A percentile compares a stretch with the other conserved stretches of the same genome.
Evolutionary conservation across 2,113 vertebrate genomes (phyloP).

Genomic region (Nesospiza acunhae): DNA sequence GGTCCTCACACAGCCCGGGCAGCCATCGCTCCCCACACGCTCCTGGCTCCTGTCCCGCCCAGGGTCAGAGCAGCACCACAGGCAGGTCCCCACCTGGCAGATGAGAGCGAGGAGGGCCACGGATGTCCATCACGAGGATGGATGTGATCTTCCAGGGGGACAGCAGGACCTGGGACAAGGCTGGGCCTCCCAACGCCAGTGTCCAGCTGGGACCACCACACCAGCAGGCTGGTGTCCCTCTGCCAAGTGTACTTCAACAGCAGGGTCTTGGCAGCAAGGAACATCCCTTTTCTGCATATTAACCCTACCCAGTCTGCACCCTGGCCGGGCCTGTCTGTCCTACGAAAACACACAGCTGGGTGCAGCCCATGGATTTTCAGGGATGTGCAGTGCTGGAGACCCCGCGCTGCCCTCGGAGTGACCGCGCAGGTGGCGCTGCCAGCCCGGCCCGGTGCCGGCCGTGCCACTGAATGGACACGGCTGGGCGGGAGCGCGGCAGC

Average conservation of each 20-base stretch:
- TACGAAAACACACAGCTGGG: not conserved
- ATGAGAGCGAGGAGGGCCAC: not conserved
- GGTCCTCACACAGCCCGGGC: accelerated
- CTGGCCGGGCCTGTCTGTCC: not conserved
- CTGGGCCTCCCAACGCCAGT: accelerated
- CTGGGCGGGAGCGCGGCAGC: accelerated
- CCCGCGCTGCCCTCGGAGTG: accelerated
- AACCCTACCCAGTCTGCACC: not conserved
- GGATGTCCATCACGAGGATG: accelerated
- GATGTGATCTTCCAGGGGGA: not conserved
- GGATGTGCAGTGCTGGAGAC: accelerated
- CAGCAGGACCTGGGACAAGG: not conserved
- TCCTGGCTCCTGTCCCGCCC: not conserved
- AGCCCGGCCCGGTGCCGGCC: not conserved
- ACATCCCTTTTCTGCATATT: accelerated
- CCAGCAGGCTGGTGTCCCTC: not conserved
- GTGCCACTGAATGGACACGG: not conserved
- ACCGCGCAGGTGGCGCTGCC: not conserved
- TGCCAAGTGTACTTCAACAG: not conserved
- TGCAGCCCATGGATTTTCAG: accelerated
- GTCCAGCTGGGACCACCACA: not conserved
- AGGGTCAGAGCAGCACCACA: not conserved
- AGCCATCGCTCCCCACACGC: accelerated
- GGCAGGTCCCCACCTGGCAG: not conserved
- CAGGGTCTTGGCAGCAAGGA: not conserved